These are phyloP conservation scores for Spilogale gracilis DNA, from an alignment of 2,113 vertebrate species.

Conservation along the genomic window DNA sequence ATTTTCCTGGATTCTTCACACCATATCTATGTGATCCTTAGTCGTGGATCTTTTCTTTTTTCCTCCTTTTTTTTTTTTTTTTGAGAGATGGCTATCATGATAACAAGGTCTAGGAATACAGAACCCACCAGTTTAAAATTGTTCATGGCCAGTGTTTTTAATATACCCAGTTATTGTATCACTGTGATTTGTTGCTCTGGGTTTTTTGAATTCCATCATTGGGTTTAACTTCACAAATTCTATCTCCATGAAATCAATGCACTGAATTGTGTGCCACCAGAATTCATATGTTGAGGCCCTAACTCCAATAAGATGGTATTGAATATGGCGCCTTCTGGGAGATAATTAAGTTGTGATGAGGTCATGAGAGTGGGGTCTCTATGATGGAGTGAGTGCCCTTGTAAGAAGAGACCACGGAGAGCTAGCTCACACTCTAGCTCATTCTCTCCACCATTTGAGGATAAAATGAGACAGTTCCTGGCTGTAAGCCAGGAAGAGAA, in stretches of 20 bases:
- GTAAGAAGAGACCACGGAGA: neutral
- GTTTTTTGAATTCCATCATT: neutral
- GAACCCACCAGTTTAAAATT: neutral
- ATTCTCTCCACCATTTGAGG: neutral
- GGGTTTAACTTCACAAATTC: neutral
- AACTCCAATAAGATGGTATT: neutral
- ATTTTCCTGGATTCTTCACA: neutral
- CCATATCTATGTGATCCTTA: neutral
- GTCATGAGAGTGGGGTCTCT: neutral
- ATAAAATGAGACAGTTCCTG: neutral
- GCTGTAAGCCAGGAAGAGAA: neutral
- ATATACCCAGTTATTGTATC: neutral
- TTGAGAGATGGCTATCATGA: neutral
- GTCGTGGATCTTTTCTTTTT: neutral
- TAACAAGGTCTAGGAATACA: neutral
- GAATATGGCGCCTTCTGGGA: neutral
- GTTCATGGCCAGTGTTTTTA: neutral
- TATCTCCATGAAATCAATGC: neutral
- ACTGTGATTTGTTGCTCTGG: neutral
- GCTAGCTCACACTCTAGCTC: rapidly evolving
- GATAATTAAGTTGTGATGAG: neutral
- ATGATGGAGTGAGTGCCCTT: neutral
- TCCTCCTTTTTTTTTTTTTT: neutral
- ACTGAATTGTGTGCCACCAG: neutral
- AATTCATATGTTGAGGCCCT: neutral